Base-by-base conservation (phyloP, 2,888 invertebrate genomes). In the Campaea margaritaria region DNA sequence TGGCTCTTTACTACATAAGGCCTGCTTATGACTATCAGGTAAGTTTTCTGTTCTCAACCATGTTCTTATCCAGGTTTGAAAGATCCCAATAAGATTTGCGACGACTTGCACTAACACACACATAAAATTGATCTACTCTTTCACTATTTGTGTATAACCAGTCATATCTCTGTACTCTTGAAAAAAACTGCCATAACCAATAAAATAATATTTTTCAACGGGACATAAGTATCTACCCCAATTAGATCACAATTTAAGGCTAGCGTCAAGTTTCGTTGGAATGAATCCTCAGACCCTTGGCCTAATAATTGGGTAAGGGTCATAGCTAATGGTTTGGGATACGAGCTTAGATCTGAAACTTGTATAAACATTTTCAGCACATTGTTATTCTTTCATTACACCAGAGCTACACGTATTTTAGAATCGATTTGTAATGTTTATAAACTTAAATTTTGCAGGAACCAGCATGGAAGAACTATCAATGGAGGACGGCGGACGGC, bases 1-100 rank as follows among this genome's bases (percentile, higher is more conserved):
- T 97, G 97, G 96, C 96, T n/a, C 86, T 96, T 64, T 98, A 98
- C 85, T 95, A 95, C 80, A 87, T 98, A 58, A 96, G 96, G 78
- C 98, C 98, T 2, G 96, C 96, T 10, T 98, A 98, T 82, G 98
- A 98, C 76, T 97, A 98, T 83, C 97, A 98, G 94, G 96, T 96
- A 85, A 80, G 27, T 9, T 13, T 43, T 43, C n/a, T 34, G 10
- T 9, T 7, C 10, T 1, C 31, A 31, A 9, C 7, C 4, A 3
- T 31, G 31, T 31, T 31, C 21, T 31, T 31, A 31, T 1, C 8
- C 8, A 10, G 4, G 4, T 31, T 9, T 31, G 31, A 31, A 31
- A 10, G 8, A 31, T 10, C 9, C 9, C 10, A 9, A 31, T 1
- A 1, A 7, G 8, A 7, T 21, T 31, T 9, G 31, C 31, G 5